Evolutionary conservation across 1,140 invertebrate species (phyloP), one percentile per base, ranked within the genome.

Genomic region (Neoseiulus cucumeris): DNA sequence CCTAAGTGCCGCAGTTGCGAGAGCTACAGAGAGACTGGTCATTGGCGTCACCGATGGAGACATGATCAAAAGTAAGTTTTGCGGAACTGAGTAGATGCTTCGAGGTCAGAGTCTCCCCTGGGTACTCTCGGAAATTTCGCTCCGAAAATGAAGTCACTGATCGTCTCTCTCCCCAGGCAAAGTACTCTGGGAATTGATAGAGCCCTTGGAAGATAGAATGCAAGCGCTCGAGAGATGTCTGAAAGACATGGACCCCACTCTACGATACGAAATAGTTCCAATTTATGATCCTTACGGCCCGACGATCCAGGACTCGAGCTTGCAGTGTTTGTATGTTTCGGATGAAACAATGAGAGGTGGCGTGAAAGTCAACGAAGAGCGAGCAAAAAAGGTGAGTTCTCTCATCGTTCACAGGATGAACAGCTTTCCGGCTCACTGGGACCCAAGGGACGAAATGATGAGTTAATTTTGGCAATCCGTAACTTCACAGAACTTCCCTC

Each of bases 221-320:
- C 70, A 77, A 17, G 77, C 78, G 64, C 79, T 98, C 0, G 74
- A 79, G 66, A 78, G 87, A 41, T 97, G 96, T 76, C 74, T 97
- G 1, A 76, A 76, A 45, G 91, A 95, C 72, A 79, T 97, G 68
- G 87, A 91, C 72, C 81, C 85, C 0, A 81, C 80, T 64, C 74
- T 97, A 41, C 78, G 81, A 47, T 87, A 87, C 70, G 78, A 87
- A 68, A 78, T 95, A 64, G 83, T 91, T 7, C 83, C 87, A 14
- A 91, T 99, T 66, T 78, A 78, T 70, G 94, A 99, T 79, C 81
- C 90, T 4, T 97, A 86, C 79, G 95, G 95, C n/a, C 95, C 95
- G 0, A 90, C 93, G 0, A 87, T 87, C 73, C 79, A 80, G 70
- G 87, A 93, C 76, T 81, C 85, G 0, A 80, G 82, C 67, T 80